A percentile compares a stretch with the other conserved stretches of the same genome.
These are phyloP conservation scores for Anniella stebbinsi DNA, from an alignment of 2,797 vertebrate genomes.

Conservation along the genomic window DNA sequence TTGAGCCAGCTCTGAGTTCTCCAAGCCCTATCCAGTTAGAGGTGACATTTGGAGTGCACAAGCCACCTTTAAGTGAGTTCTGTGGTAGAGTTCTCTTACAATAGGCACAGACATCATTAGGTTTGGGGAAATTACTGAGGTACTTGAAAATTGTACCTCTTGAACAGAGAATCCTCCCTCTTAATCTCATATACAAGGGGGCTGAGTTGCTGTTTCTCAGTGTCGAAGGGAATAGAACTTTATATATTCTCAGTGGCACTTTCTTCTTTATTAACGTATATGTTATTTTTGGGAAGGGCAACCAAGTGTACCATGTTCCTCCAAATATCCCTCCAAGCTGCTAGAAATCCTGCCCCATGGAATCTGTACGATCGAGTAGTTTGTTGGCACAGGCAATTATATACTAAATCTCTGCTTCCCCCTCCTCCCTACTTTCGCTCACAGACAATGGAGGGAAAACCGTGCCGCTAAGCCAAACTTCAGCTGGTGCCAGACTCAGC, in stretches of 20 bases:
- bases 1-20: neutral
- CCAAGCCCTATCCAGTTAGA: neutral
- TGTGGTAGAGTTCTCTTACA: neutral
- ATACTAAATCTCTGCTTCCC: neutral
- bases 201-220: neutral
- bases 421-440: neutral
- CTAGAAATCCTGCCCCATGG: neutral
- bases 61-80: neutral
- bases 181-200: neutral
- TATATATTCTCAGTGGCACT: neutral
- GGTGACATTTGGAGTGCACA: neutral
- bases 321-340: neutral
- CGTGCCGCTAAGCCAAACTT: neutral
- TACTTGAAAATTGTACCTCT: neutral
- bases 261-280: neutral
- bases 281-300: neutral
- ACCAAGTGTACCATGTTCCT: neutral
- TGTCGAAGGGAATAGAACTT: neutral
- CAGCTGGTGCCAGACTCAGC: neutral
- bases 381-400: neutral
- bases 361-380: neutral
- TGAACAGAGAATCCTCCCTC: neutral
- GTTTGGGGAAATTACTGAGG: neutral
- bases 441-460: neutral
- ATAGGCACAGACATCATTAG: neutral